These are phyloP conservation scores for Variabilichromis moorii DNA, from an alignment of 2,113 vertebrate species.

Conservation along the genomic window DNA sequence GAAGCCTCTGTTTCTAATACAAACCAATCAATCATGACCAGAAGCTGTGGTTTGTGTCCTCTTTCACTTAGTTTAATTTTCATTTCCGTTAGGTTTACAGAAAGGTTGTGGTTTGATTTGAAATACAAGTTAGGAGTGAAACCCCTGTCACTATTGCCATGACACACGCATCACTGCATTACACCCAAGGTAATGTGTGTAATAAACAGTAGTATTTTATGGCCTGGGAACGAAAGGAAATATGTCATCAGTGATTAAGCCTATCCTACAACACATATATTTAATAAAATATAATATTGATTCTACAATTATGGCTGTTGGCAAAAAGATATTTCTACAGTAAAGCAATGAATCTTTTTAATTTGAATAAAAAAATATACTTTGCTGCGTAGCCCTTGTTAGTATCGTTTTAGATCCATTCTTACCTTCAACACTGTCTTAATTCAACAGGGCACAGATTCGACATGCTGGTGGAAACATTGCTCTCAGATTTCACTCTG, in stretches of 20 bases:
- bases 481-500: background rate
- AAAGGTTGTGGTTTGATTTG: background rate
- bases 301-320: background rate
- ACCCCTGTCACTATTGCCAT: background rate
- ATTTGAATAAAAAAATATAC: background rate
- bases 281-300: background rate
- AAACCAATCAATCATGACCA: background rate
- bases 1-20: background rate
- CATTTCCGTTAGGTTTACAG: background rate
- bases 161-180: background rate
- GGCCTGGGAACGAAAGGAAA: background rate
- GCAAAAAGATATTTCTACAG: background rate
- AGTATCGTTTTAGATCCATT: background rate
- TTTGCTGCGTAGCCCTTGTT: background rate
- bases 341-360: background rate
- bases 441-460: background rate
- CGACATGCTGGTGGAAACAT: background rate
- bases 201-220: background rate
- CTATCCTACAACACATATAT: background rate
- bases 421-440: background rate
- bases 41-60: background rate
- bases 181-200: background rate
- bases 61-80: background rate
- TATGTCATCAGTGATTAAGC: background rate
- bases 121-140: background rate